Evolutionary conservation across 1,140 invertebrate genomes (phyloP).

Genomic region (Aphaenogaster rudis): DNA sequence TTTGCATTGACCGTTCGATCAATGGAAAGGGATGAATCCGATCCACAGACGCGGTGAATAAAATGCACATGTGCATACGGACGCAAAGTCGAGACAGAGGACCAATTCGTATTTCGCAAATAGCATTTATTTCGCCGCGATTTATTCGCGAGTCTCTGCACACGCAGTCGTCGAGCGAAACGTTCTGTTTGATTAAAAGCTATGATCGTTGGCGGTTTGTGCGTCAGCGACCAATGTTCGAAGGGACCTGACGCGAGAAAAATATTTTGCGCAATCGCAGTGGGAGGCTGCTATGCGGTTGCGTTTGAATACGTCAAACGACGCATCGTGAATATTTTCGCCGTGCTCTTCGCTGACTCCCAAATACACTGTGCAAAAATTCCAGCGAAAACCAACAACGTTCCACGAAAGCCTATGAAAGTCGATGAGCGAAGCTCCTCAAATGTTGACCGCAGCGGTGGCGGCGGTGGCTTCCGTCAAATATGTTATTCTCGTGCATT

Average conservation of each 20-base stretch:
- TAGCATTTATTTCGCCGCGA: conserved; percentile 67
- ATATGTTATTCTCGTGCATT: background rate
- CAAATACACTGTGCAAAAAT: conserved; percentile 36
- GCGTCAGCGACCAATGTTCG: conserved; percentile 36
- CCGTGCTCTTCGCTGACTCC: background rate
- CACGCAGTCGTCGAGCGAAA: conserved; percentile 53
- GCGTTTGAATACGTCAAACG: conserved; percentile 35
- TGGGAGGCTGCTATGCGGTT: conserved; percentile 2
- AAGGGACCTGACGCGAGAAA: conserved; percentile 66
- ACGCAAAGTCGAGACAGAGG: background rate
- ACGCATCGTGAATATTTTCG: conserved; percentile 18
- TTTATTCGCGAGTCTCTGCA: conserved; percentile 66
- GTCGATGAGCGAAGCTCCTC: conserved; percentile 27
- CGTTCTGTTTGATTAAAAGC: conserved; percentile 74
- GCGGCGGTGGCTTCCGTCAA: background rate
- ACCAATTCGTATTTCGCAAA: conserved; percentile 39
- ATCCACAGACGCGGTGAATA: background rate
- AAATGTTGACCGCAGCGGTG: conserved; percentile 6
- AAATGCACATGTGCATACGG: background rate
- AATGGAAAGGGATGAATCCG: conserved; percentile 27
- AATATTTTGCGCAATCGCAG: conserved; percentile 66
- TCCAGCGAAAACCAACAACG: background rate
- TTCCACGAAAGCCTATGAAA: conserved; percentile 11
- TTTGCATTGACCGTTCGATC: conserved; percentile 11
- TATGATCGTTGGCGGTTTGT: conserved; percentile 60